phyloP scores from a whole-genome alignment of 2,888 invertebrate species.

The Trachelus iudaicus region DNA sequence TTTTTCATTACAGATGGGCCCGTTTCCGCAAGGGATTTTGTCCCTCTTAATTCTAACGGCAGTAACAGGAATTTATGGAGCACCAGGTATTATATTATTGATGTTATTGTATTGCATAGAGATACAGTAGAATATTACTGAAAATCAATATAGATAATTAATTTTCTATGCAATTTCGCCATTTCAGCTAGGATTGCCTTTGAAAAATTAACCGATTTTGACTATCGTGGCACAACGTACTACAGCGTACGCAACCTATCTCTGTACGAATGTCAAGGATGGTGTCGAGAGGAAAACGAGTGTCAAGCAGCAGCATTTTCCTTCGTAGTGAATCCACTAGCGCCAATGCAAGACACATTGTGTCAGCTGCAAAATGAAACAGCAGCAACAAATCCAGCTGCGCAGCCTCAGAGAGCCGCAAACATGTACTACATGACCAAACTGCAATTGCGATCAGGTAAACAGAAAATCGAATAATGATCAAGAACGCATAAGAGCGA shows the following conservation, averaged over 20 bases:
- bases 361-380: constrained; percentile 94
- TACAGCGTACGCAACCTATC: constrained; percentile 93
- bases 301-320: constrained; percentile 94
- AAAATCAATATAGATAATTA: not conserved
- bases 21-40: constrained; percentile 37
- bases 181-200: constrained; percentile 84
- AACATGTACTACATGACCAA: constrained; percentile 97
- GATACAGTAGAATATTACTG: not conserved
- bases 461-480: constrained; percentile 15
- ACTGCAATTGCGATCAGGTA: constrained; percentile 84
- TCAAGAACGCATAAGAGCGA: not conserved
- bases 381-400: constrained; percentile 88
- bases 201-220: constrained; percentile 92
- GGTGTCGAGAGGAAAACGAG: constrained; percentile 93
- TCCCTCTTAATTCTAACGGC: constrained; percentile 46
- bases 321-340: constrained; percentile 91
- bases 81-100: constrained; percentile 33
- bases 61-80: constrained; percentile 48
- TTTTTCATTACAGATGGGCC: constrained; percentile 59
- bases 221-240: constrained; percentile 91
- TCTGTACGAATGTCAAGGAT: constrained; percentile 93
- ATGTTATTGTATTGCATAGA: not conserved
- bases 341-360: constrained; percentile 90
- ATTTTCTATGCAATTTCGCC: not conserved
- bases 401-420: constrained; percentile 82